Percentiles rank a stretch among this genome's conserved stretches.
These are phyloP conservation scores for Dolichomitus sp. DNA, from an alignment of 2,888 invertebrate species.

Conservation along the genomic window DNA sequence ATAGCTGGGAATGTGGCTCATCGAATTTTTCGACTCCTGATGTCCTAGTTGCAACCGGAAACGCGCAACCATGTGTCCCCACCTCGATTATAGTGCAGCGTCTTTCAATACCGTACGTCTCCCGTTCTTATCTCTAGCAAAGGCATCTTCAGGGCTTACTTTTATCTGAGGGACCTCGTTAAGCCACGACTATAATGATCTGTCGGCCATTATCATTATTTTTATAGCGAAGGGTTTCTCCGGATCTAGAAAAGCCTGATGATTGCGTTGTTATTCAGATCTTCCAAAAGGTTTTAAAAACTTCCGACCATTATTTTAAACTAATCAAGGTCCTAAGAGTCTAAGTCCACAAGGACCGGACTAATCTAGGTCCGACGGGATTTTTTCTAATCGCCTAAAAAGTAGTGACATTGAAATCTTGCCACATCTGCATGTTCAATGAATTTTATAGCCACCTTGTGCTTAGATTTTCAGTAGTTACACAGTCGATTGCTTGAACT, in stretches of 20 bases:
- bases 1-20: neutral
- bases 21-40: neutral
- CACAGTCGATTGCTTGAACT: slow-evolving; percentile 19
- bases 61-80: neutral
- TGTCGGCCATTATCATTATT: neutral
- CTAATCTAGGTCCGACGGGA: no score
- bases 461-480: neutral
- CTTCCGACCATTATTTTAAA: no score
- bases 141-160: neutral
- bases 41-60: neutral
- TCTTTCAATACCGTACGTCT: neutral
- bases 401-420: no score
- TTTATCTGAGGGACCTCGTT: neutral
- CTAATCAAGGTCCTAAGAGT: no score
- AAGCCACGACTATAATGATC: neutral
- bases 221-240: neutral
- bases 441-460: neutral
- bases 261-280: neutral
- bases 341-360: no score
- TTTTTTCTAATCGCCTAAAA: no score
- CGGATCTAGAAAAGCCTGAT: neutral
- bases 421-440: neutral
- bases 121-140: neutral
- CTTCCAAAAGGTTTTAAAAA: no score
- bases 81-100: neutral